Conservation (phyloP, 2,113 vertebrate species). For the Toxotes chatareus region DNA sequence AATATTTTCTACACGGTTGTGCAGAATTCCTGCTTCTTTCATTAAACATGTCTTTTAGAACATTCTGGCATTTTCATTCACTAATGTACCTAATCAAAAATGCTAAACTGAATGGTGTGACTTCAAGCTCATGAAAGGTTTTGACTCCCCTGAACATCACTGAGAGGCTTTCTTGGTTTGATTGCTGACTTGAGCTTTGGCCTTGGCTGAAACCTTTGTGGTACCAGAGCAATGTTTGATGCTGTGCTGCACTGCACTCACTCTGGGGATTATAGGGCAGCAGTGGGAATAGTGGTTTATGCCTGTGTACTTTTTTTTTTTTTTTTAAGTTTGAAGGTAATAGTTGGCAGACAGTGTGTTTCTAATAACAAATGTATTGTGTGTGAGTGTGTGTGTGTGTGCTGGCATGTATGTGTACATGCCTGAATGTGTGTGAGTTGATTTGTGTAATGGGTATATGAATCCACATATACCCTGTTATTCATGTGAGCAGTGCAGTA, state of each 20-base stretch:
- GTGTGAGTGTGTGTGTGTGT: conserved; percentile 6
- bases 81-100: neutral
- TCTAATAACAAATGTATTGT: conserved; percentile 29
- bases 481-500: neutral
- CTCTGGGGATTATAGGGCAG: conserved; percentile 57
- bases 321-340: conserved; percentile 6
- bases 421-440: conserved; percentile 11
- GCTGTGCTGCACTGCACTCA: conserved; percentile 50
- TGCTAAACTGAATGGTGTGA: conserved; percentile 60
- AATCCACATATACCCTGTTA: neutral
- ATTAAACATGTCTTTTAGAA: neutral
- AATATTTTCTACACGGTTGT: neutral
- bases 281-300: conserved; percentile 52
- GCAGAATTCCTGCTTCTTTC: conserved; percentile 1
- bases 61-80: neutral
- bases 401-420: conserved; percentile 9
- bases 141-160: conserved; percentile 56
- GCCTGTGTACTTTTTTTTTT: conserved; percentile 47
- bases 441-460: conserved; percentile 14
- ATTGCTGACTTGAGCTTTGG: conserved; percentile 60
- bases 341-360: conserved; percentile 27
- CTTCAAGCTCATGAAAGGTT: conserved; percentile 61
- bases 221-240: conserved; percentile 43
- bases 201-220: conserved; percentile 65
- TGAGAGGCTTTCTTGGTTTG: conserved; percentile 56